phyloP scores from a whole-genome alignment of 2,113 vertebrate species.

The Miniopterus natalensis region DNA sequence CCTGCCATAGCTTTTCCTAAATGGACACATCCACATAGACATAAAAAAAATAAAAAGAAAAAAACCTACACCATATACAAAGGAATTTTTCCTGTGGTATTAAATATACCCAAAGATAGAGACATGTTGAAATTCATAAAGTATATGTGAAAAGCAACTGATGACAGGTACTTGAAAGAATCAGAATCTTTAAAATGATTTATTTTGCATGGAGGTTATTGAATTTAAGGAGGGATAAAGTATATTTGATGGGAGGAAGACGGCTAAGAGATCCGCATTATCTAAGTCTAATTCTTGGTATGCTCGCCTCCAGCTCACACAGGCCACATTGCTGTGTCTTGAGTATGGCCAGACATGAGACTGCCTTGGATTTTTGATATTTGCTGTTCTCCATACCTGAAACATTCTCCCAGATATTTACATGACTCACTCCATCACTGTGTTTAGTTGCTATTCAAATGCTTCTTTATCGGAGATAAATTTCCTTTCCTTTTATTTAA shows the following conservation, averaged over 20 bases:
- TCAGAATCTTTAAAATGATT: constrained; percentile 76
- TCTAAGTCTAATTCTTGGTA: background rate
- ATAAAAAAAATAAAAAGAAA: constrained; percentile 44
- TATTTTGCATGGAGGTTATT: background rate
- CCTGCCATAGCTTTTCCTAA: constrained; percentile 20
- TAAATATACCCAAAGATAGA: constrained; percentile 74
- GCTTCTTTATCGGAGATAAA: background rate
- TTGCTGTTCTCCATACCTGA: background rate
- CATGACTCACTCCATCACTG: background rate
- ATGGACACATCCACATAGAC: constrained; percentile 57
- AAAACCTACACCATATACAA: constrained; percentile 66
- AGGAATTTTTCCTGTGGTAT: constrained; percentile 78
- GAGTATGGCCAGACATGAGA: background rate
- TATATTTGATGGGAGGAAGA: background rate
- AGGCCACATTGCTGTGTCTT: background rate
- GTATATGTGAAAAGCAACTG: constrained; percentile 56
- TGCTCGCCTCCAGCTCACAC: background rate
- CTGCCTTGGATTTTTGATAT: background rate
- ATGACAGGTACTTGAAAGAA: constrained; percentile 72
- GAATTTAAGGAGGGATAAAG: background rate
- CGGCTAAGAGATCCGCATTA: background rate
- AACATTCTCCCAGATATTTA: background rate
- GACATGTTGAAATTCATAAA: constrained; percentile 79
- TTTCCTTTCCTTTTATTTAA: background rate
- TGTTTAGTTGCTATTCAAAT: background rate